phyloP scores from a whole-genome alignment of 2,888 invertebrate species.

The Dusona sp. region DNA sequence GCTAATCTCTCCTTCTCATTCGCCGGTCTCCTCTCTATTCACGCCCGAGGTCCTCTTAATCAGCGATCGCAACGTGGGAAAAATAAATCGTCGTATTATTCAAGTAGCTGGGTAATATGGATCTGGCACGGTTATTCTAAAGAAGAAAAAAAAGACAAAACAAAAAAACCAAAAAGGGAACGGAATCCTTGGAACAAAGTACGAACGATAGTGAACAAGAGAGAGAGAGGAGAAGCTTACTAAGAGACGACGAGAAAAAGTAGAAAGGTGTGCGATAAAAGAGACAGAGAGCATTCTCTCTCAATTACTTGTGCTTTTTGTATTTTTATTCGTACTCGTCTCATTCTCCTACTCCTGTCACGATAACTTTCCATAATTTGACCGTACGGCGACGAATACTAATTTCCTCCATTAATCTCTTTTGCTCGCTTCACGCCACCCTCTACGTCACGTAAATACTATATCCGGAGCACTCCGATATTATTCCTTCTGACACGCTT shows the following conservation, averaged over 20 bases:
- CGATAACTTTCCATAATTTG: conserved; percentile 83
- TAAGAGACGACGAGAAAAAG: conserved; percentile 51
- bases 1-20: conserved; percentile 57
- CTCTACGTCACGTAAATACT: conserved; percentile 41
- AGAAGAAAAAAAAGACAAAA: conserved; percentile 9
- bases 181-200: conserved; percentile 25
- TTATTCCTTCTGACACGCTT: conserved; percentile 51
- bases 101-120: conserved; percentile 80
- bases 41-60: conserved; percentile 76
- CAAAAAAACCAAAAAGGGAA: conserved; percentile 21
- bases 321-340: conserved; percentile 50
- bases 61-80: conserved; percentile 79
- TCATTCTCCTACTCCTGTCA: conserved; percentile 59
- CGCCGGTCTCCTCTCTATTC: conserved; percentile 46
- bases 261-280: conserved; percentile 40
- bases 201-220: conserved; percentile 56
- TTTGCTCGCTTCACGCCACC: conserved; percentile 69
- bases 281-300: conserved; percentile 37
- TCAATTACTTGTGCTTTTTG: conserved; percentile 27
- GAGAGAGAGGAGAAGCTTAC: conserved; percentile 68
- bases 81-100: conserved; percentile 83
- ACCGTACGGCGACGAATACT: conserved; percentile 83
- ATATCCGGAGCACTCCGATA: conserved; percentile 19
- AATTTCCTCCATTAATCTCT: conserved; percentile 83
- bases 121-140: conserved; percentile 71